Percentiles rank a stretch among this genome's conserved stretches.
Conservation (phyloP, 92 coral and sea anemone species). For the Paragorgia papillata region DNA sequence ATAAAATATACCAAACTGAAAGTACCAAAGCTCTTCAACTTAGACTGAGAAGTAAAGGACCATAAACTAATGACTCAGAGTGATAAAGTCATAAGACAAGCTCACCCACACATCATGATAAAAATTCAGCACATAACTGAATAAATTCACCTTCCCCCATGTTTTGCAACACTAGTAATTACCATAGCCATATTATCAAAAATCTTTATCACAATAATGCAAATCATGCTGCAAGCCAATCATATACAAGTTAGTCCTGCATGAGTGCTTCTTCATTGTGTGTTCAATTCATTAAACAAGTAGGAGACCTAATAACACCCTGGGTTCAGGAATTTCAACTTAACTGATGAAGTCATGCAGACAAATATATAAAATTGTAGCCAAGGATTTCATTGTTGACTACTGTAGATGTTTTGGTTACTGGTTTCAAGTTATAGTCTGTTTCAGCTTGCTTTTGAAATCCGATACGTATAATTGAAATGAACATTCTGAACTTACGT, state of each 20-base stretch:
- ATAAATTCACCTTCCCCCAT: not conserved
- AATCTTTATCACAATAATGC: not conserved
- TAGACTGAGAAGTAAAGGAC: too few species aligned
- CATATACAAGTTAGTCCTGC: not conserved
- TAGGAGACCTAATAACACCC: not conserved
- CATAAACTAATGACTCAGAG: conserved; percentile 12
- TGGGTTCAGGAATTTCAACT: not conserved
- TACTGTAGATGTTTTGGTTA: not conserved
- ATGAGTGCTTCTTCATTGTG: not conserved
- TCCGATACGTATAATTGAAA: too few species aligned
- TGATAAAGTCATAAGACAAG: not conserved
- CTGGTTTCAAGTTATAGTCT: too few species aligned
- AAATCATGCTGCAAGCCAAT: not conserved
- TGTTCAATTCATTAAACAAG: not conserved
- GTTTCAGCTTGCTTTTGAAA: too few species aligned
- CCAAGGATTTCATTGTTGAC: not conserved
- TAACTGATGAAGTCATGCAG: not conserved
- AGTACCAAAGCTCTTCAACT: too few species aligned
- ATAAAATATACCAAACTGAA: too few species aligned
- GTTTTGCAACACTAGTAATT: conserved; percentile 2
- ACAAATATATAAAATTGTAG: not conserved
- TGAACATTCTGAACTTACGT: too few species aligned
- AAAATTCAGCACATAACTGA: conserved; percentile 19
- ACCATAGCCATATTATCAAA: not conserved
- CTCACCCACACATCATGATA: not conserved